Evolutionary conservation across 2,797 vertebrate genomes (phyloP).

Genomic region (Percopsis omiscomaycus): DNA sequence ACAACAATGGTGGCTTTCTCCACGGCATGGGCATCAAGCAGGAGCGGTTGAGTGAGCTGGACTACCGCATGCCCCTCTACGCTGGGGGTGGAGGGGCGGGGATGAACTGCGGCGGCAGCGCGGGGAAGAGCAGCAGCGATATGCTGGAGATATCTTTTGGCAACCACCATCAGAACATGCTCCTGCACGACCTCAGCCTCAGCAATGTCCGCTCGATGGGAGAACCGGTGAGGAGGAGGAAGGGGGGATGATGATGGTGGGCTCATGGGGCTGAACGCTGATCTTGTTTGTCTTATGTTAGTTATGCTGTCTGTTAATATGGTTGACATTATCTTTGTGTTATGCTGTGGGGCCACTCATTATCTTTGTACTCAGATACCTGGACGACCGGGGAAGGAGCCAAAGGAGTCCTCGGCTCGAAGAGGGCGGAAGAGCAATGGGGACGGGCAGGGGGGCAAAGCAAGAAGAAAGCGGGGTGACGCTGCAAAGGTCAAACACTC

Average conservation of each 20-base stretch:
- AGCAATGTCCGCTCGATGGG: slow-evolving; percentile 72
- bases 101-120: slow-evolving; percentile 63
- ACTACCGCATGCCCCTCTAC: slow-evolving; percentile 83
- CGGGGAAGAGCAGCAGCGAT: slow-evolving; percentile 75
- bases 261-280: not conserved
- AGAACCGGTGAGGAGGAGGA: slow-evolving; percentile 61
- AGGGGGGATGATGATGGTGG: not conserved
- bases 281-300: not conserved
- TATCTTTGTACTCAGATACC: slow-evolving; percentile 67
- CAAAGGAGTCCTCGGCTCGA: slow-evolving; percentile 85
- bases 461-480: slow-evolving; percentile 89
- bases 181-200: slow-evolving; percentile 90
- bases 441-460: slow-evolving; percentile 93
- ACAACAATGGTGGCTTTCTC: slow-evolving; percentile 73
- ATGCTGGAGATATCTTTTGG: slow-evolving; percentile 80
- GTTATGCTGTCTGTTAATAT: not conserved
- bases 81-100: slow-evolving; percentile 63
- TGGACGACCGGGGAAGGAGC: slow-evolving; percentile 81
- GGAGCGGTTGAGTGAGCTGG: slow-evolving; percentile 89
- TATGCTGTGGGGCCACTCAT: not conserved
- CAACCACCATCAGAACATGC: slow-evolving; percentile 84
- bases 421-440: slow-evolving; percentile 90
- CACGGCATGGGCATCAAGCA: slow-evolving; percentile 93
- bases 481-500: slow-evolving; percentile 80
- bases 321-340: not conserved